phyloP scores from a whole-genome alignment of 2,888 invertebrate species.

The Acanthosepion pharaonis region DNA sequence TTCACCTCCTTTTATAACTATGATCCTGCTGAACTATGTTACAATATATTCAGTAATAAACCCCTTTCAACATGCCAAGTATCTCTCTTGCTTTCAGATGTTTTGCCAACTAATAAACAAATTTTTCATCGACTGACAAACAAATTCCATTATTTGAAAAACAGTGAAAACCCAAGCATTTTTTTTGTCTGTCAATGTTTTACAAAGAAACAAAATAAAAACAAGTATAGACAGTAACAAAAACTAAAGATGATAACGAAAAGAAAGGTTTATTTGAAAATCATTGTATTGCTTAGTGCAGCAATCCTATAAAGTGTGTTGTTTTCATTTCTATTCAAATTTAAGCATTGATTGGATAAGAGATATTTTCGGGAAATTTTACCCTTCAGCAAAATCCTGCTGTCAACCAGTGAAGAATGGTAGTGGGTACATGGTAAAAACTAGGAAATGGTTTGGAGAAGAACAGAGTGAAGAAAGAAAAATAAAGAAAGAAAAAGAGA shows the following conservation, averaged over 20 bases:
- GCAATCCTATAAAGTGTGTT: constrained; percentile 18
- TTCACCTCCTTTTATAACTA: too few relatives aligned
- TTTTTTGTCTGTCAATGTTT: not conserved
- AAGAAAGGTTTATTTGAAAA: not conserved
- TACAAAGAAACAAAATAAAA: not conserved
- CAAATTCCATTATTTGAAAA: not conserved
- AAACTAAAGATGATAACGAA: not conserved
- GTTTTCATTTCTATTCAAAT: constrained; percentile 18
- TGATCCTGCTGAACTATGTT: not conserved
- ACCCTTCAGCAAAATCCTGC: not conserved
- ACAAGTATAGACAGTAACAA: not conserved
- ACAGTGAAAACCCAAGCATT: not conserved
- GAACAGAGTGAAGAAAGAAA: not conserved
- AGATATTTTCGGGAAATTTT: not conserved
- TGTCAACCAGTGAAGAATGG: not conserved
- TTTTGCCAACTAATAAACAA: not conserved
- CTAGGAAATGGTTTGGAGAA: not conserved
- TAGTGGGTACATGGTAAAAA: not conserved
- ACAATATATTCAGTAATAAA: not conserved
- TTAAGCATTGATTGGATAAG: constrained; percentile 13
- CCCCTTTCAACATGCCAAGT: not conserved
- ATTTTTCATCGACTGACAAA: not conserved
- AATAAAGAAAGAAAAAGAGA: not conserved
- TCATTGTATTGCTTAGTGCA: not conserved
- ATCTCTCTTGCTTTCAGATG: constrained; percentile 11